Conservation (phyloP, 1,140 invertebrate genomes). For the Trialeurodes vaporariorum region DNA sequence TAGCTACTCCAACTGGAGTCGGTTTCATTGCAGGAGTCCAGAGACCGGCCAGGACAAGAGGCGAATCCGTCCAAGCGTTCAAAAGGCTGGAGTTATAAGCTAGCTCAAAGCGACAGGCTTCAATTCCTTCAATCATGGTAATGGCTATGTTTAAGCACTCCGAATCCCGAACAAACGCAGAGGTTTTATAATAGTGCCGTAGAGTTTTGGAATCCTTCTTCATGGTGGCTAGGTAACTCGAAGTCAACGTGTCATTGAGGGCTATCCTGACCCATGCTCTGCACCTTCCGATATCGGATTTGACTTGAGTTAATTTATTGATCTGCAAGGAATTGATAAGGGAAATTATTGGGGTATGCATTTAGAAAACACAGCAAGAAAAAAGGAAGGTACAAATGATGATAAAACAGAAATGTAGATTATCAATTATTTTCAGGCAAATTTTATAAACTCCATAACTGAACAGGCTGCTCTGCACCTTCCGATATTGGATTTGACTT, state of each 20-base stretch:
- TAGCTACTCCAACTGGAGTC: slow-evolving; percentile 40
- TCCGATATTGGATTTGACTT: slow-evolving; percentile 80
- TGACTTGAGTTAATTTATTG: slow-evolving; percentile 53
- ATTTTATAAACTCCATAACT: no score
- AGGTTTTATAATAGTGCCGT: slow-evolving; percentile 61
- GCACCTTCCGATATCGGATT: slow-evolving; percentile 79
- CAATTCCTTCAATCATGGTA: slow-evolving; percentile 61
- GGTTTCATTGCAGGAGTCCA: slow-evolving; percentile 64
- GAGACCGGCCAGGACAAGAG: slow-evolving; percentile 69
- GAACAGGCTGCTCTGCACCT: slow-evolving; percentile 74
- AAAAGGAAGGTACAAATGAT: no score
- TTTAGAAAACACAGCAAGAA: no score
- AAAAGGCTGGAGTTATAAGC: slow-evolving; percentile 77
- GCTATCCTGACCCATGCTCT: slow-evolving; percentile 79
- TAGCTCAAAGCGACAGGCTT: slow-evolving; percentile 61
- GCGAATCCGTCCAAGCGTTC: slow-evolving; percentile 78
- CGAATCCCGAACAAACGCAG: slow-evolving; percentile 63
- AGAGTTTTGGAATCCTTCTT: slow-evolving; percentile 53
- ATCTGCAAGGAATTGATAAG: no score
- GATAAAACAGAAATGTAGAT: no score
- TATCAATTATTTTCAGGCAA: no score
- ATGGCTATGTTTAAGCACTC: slow-evolving; percentile 68
- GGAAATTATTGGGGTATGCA: no score
- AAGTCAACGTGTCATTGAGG: slow-evolving; percentile 75
- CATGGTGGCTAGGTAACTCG: slow-evolving; percentile 72